Conservation (phyloP, 2,797 vertebrate species). For the Falco biarmicus region DNA sequence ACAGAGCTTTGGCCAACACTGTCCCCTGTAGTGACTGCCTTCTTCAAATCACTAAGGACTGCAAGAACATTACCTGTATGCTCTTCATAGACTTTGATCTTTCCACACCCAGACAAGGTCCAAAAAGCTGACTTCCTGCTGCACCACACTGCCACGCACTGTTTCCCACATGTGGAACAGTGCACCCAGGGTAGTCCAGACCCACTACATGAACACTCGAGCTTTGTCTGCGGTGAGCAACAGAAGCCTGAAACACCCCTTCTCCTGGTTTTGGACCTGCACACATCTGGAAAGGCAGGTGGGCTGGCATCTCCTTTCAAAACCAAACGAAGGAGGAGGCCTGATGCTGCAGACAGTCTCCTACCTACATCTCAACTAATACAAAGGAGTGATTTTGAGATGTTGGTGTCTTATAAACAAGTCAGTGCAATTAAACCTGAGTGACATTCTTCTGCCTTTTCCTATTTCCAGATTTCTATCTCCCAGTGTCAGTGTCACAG, state of each 20-base stretch:
- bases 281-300: neutral
- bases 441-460: neutral
- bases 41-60: neutral
- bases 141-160: rapidly evolving
- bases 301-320: neutral
- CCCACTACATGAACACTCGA: rapidly evolving
- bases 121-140: neutral
- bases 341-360: neutral
- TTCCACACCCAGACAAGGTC: neutral
- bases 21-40: neutral
- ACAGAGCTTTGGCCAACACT: neutral
- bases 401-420: neutral
- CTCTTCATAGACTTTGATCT: neutral
- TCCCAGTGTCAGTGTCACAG: neutral
- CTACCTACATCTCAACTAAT: neutral
- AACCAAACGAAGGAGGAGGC: neutral
- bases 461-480: neutral
- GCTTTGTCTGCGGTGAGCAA: neutral
- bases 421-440: neutral
- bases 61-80: neutral
- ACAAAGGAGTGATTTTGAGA: neutral
- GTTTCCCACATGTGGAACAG: neutral
- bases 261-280: neutral
- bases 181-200: neutral
- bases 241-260: neutral